A percentile compares a stretch with the other conserved stretches of the same genome.
phyloP scores from a whole-genome alignment of 2,113 vertebrate species.

The Electrona antarctica region DNA sequence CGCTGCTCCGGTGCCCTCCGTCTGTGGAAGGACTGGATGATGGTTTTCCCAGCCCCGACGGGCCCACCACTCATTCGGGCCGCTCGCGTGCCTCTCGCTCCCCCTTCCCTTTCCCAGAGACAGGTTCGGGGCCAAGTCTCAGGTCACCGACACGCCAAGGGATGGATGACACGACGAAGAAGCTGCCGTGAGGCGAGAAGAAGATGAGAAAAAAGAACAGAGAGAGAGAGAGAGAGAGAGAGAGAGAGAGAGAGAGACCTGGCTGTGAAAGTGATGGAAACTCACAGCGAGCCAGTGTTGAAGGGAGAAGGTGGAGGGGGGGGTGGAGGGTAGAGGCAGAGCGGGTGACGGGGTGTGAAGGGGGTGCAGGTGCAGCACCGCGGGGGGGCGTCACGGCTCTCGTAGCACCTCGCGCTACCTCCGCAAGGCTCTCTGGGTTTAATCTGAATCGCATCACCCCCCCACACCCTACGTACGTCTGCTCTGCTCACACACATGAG shows the following conservation, averaged over 20 bases:
- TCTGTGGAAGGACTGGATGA: slow-evolving; percentile 40
- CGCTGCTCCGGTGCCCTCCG: slow-evolving; percentile 33
- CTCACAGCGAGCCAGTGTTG: slow-evolving; percentile 16
- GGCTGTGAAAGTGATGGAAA: slow-evolving; percentile 33
- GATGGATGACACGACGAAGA: slow-evolving; percentile 23
- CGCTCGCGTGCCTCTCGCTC: slow-evolving; percentile 25
- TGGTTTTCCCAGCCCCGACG: slow-evolving; percentile 66
- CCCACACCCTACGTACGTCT: neutral
- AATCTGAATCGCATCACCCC: neutral
- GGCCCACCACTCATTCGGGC: neutral
- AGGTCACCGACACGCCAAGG: slow-evolving; percentile 12
- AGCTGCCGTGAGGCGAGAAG: slow-evolving; percentile 15
- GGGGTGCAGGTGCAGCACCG: neutral
- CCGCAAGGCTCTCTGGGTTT: neutral
- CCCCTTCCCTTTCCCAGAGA: slow-evolving; percentile 35
- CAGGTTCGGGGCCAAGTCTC: slow-evolving; percentile 13
- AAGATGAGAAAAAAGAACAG: neutral
- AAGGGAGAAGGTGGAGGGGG: slow-evolving; percentile 17
- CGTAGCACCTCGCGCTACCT: neutral
- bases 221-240: neutral
- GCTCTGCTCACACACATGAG: neutral
- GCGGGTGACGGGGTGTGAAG: neutral
- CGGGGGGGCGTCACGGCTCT: neutral
- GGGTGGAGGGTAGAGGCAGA: neutral
- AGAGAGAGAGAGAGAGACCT: neutral